Percentiles rank a stretch among this genome's conserved stretches.
Conservation (phyloP, 2,797 vertebrate genomes). For the Tympanoctomys barrerae region DNA sequence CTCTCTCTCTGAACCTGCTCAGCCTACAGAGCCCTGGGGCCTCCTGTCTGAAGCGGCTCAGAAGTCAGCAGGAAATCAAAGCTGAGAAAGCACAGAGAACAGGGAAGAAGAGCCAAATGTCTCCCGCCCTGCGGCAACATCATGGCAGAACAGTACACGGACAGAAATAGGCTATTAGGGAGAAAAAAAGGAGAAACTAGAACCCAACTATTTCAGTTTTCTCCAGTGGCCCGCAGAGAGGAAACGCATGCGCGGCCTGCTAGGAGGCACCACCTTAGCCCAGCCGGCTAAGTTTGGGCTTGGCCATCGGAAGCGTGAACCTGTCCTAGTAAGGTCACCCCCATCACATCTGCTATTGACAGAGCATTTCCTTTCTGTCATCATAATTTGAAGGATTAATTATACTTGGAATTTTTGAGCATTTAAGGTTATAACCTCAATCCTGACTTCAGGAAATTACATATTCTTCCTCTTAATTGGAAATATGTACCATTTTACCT, state of each 20-base stretch:
- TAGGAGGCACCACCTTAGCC: neutral
- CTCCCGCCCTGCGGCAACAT: neutral
- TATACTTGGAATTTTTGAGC: slow-evolving; percentile 68
- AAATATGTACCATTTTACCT: slow-evolving; percentile 53
- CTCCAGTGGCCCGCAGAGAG: neutral
- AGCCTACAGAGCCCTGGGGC: neutral
- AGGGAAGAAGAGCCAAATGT: neutral
- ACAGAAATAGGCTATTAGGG: neutral
- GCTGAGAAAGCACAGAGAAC: neutral
- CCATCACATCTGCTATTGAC: neutral
- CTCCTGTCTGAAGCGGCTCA: neutral
- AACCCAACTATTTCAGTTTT: too few species aligned
- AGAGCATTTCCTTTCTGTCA: slow-evolving; percentile 65
- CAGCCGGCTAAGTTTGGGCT: neutral
- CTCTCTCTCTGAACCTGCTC: neutral
- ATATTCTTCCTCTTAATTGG: slow-evolving; percentile 70
- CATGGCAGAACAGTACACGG: rapidly evolving
- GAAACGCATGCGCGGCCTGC: neutral
- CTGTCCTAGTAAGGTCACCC: neutral
- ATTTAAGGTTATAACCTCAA: slow-evolving; percentile 65
- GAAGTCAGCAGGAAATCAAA: neutral
- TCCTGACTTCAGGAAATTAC: slow-evolving; percentile 78
- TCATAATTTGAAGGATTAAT: slow-evolving; percentile 69
- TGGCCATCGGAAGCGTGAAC: neutral
- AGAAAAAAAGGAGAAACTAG: neutral